A percentile compares a stretch with the other conserved stretches of the same genome.
These are phyloP conservation scores for Agonopterix subpropinquella DNA, from an alignment of 2,888 invertebrate species.

Conservation along the genomic window DNA sequence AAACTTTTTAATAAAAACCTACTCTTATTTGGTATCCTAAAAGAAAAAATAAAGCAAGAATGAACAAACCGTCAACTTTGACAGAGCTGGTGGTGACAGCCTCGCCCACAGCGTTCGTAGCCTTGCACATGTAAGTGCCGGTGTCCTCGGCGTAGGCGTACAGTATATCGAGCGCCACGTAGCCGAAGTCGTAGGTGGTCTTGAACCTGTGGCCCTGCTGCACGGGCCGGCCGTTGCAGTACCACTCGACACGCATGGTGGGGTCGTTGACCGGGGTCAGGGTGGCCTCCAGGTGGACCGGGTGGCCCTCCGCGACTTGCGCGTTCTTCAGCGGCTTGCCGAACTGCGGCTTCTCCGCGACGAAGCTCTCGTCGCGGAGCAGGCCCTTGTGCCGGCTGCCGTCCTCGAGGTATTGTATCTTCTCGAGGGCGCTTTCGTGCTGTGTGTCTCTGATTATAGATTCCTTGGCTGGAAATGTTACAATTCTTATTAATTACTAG, in stretches of 20 bases:
- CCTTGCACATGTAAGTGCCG: slow-evolving; percentile 97
- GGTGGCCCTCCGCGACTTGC: slow-evolving; percentile 89
- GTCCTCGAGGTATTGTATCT: slow-evolving; percentile 94
- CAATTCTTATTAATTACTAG: slow-evolving; percentile 2
- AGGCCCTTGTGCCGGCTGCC: slow-evolving; percentile 85
- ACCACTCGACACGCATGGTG: slow-evolving; percentile 99
- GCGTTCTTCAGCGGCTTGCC: slow-evolving; percentile 92
- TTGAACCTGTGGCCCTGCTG: slow-evolving; percentile 96
- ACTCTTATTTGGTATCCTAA: too few species aligned
- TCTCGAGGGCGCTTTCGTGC: slow-evolving; percentile 93
- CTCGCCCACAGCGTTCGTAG: slow-evolving; percentile 95
- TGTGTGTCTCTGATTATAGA: slow-evolving; percentile 93
- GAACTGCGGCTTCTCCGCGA: slow-evolving; percentile 92
- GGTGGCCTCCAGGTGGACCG: slow-evolving; percentile 95
- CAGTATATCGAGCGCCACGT: slow-evolving; percentile 95
- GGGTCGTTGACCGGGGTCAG: slow-evolving; percentile 98
- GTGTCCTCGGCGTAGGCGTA: slow-evolving; percentile 98
- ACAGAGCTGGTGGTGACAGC: slow-evolving; percentile 95
- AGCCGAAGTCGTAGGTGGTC: slow-evolving; percentile 98
- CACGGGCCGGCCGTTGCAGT: slow-evolving; percentile 94
- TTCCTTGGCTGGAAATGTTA: slow-evolving; percentile 79
- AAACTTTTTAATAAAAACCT: too few species aligned
- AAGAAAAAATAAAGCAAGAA: too few species aligned
- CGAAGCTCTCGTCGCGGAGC: slow-evolving; percentile 82
- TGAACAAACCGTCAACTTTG: slow-evolving; percentile 84